Evolutionary conservation across 2,113 vertebrate genomes (phyloP).

Genomic region (Elephas maximus): DNA sequence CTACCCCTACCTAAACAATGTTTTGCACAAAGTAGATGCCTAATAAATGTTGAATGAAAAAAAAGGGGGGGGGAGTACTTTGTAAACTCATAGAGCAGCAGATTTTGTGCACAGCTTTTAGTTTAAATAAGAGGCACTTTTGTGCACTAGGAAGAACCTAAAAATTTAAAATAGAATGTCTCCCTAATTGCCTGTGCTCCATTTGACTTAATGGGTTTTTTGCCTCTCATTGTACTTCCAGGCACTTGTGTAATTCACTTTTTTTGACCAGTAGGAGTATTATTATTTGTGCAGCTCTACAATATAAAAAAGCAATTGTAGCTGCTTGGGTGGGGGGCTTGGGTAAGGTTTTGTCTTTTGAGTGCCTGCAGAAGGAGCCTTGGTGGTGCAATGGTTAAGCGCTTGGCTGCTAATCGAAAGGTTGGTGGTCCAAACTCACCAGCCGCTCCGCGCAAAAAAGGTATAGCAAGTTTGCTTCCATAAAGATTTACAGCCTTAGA

Average conservation of each 20-base stretch:
- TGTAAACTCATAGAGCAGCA: conserved; percentile 27
- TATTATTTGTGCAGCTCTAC: conserved; percentile 32
- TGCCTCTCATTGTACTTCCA: conserved; percentile 21
- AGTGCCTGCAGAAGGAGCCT: not conserved
- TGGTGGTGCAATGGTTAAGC: too few species aligned
- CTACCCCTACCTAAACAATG: conserved; percentile 45
- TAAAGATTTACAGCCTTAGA: too few species aligned
- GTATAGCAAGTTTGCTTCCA: too few species aligned
- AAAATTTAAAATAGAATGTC: conserved; percentile 41
- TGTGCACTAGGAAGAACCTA: not conserved
- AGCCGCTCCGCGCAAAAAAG: too few species aligned
- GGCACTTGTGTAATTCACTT: conserved; percentile 47
- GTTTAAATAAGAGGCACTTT: conserved; percentile 50
- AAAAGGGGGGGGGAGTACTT: not conserved
- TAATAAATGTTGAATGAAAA: conserved; percentile 38
- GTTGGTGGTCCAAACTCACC: too few species aligned
- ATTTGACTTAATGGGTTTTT: conserved; percentile 15
- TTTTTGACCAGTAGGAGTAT: conserved; percentile 65
- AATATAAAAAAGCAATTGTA: conserved; percentile 61
- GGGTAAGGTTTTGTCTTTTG: conserved; percentile 47
- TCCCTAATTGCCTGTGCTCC: conserved; percentile 48
- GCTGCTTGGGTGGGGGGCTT: not conserved
- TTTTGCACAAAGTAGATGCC: conserved; percentile 20
- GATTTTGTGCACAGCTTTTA: conserved; percentile 21
- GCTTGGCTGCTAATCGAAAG: too few species aligned